Percentiles rank a stretch among this genome's conserved stretches.
Evolutionary conservation across 37 sponge, comb jelly and placozoan genomes (phyloP).

Genomic region (Halichondria panicea): DNA sequence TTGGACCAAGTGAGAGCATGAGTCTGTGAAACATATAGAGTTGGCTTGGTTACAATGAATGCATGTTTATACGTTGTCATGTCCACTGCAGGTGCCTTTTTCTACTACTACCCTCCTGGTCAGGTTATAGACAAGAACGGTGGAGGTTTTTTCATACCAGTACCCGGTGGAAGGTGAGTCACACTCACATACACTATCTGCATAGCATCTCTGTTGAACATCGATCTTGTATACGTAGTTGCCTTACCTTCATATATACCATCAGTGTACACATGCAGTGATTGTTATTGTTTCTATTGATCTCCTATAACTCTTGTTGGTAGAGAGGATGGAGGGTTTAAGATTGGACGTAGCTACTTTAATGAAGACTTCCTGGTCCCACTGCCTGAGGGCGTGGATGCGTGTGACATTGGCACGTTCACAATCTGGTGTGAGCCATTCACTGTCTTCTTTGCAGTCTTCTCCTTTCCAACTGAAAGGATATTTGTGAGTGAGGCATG

Average conservation of each 20-base stretch:
- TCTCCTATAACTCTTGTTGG: too few species aligned
- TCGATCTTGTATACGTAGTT: not conserved
- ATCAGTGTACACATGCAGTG: not conserved
- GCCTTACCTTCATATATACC: not conserved
- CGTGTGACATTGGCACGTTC: constrained; percentile 47
- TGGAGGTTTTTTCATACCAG: not conserved
- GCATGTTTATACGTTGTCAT: not conserved
- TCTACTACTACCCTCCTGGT: constrained; percentile 11
- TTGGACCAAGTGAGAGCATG: constrained; percentile 24
- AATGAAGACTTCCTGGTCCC: constrained; percentile 5
- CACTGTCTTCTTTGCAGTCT: constrained; percentile 14
- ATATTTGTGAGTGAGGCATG: constrained; percentile 44
- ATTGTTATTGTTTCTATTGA: not conserved
- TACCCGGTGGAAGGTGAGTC: not conserved
- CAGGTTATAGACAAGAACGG: not conserved
- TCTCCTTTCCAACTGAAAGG: constrained; percentile 18
- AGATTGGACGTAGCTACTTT: not conserved
- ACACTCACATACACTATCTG: not conserved
- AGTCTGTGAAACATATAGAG: constrained; percentile 2
- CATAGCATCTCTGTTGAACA: not conserved
- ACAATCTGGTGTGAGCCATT: constrained; percentile 41
- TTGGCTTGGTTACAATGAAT: not conserved
- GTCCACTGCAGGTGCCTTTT: constrained; percentile 8
- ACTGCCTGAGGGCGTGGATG: constrained; percentile 15
- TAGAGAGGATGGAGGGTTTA: too few species aligned